Evolutionary conservation across 2,797 vertebrate genomes (phyloP).

Genomic region (Pitangus sulphuratus): DNA sequence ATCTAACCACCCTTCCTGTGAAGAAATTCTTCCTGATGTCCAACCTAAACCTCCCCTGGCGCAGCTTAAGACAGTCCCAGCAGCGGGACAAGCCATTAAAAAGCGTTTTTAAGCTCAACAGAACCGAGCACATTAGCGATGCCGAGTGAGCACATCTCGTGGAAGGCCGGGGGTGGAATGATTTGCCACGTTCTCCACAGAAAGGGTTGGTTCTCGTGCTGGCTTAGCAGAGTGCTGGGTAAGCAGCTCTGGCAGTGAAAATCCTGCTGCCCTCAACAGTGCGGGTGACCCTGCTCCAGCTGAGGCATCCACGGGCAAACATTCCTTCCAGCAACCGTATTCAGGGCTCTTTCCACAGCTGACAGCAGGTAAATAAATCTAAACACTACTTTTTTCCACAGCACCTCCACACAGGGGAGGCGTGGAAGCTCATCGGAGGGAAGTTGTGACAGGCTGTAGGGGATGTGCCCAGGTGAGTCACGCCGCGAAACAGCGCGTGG

Average conservation of each 20-base stretch:
- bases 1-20: neutral
- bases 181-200: fast-evolving
- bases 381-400: fast-evolving
- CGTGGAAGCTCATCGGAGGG: fast-evolving
- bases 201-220: fast-evolving
- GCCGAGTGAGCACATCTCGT: fast-evolving
- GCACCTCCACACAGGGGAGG: neutral
- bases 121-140: fast-evolving
- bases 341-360: neutral
- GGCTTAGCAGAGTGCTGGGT: neutral
- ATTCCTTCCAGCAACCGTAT: fast-evolving
- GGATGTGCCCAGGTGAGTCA: neutral
- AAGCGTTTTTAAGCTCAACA: neutral
- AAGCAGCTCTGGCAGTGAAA: neutral
- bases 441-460: neutral
- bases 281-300: fast-evolving
- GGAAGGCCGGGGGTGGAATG: fast-evolving
- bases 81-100: fast-evolving
- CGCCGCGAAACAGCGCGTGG: fast-evolving
- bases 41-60: too few species aligned
- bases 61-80: neutral
- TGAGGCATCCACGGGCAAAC: fast-evolving
- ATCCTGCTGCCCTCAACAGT: neutral
- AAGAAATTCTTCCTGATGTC: neutral
- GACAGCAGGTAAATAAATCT: fast-evolving